phyloP scores from a whole-genome alignment of 1,140 invertebrate genomes.

The Dinoponera quadriceps region DNA sequence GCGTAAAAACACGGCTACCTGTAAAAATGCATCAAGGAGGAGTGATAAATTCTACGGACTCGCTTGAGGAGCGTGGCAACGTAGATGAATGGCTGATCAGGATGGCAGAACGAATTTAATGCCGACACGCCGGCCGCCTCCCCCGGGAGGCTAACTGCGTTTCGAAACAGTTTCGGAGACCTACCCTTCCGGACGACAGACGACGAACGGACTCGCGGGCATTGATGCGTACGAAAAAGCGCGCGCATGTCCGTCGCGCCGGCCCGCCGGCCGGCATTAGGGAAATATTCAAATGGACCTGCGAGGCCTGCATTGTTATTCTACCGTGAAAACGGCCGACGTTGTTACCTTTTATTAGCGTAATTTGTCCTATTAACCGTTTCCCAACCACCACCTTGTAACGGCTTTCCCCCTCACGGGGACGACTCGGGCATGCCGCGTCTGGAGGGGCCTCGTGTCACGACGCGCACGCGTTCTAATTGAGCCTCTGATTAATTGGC shows the following conservation, averaged over 20 bases:
- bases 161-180: conserved; percentile 70
- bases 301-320: conserved; percentile 80
- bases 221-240: conserved; percentile 82
- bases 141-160: conserved; percentile 37
- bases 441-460: conserved; percentile 27
- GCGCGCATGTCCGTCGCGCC: conserved; percentile 77
- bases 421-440: conserved; percentile 26
- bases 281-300: conserved; percentile 82
- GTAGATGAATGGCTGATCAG: conserved; percentile 60
- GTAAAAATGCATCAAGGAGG: conserved; percentile 58
- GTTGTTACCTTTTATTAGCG: conserved; percentile 83
- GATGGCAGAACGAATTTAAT: conserved; percentile 74
- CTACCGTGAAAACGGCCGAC: conserved; percentile 82
- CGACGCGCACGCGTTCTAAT: conserved; percentile 41
- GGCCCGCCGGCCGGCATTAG: conserved; percentile 71
- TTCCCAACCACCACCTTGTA: conserved; percentile 75
- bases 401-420: conserved; percentile 57
- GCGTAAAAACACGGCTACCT: conserved; percentile 25
- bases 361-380: conserved; percentile 83
- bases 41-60: conserved; percentile 64
- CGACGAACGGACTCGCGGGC: conserved; percentile 75
- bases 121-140: conserved; percentile 67
- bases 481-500: conserved; percentile 37
- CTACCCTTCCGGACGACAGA: conserved; percentile 79
- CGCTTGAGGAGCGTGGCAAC: conserved; percentile 18